Base-by-base conservation (phyloP, 2,797 vertebrate genomes). In the Apogon hyalosoma region DNA sequence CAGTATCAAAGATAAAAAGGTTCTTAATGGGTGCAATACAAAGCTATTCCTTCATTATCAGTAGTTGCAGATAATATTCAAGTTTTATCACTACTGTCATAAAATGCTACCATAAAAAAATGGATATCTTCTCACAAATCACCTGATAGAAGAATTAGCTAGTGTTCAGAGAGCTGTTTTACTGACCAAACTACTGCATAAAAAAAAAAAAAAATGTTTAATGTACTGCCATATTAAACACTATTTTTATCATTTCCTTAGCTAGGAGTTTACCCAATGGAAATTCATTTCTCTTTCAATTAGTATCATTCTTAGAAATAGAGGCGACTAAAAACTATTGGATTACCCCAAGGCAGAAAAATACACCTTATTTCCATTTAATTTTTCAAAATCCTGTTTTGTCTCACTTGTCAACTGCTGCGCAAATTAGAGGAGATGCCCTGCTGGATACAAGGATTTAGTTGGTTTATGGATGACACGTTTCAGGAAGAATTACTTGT, bases 1-100 rank as follows among this genome's bases (percentile, higher is more conserved):
- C 41, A 38, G n/a, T 72, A 67, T 75, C 73, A 47, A 33, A 75
- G 54, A 87, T 79, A 87, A 87, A 51, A 80, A 70, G 61, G 49
- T 45, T 79, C 45, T 57, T 83, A 88, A 87, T 81, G 69, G 73
- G 61, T 57, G 31, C 52, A 63, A 71, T 15, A 72, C 19, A 54
- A 21, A 43, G 40, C 31, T 48, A 71, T 82, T 31, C 45, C 56
- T 84, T 80, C 70, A 83, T 78, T 69, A 71, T 73, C 69, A 45
- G 47, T 59, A 66, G 50, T 69, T 24, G 77, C 46, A 60, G 65
- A 81, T 82, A 71, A 83, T 63, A 45, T 53, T 65, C 10, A 59
- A 28, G n/a, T 54, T 13, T 68, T 76, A 48, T 41, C 40, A 46
- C 39, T 21, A 24, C 21, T 2, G 14, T 19, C 57, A 81, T 80